A percentile compares a stretch with the other conserved stretches of the same genome.
These are phyloP conservation scores for Oceanodroma leucorhoa DNA, from an alignment of 2,797 vertebrate species.

Conservation along the genomic window DNA sequence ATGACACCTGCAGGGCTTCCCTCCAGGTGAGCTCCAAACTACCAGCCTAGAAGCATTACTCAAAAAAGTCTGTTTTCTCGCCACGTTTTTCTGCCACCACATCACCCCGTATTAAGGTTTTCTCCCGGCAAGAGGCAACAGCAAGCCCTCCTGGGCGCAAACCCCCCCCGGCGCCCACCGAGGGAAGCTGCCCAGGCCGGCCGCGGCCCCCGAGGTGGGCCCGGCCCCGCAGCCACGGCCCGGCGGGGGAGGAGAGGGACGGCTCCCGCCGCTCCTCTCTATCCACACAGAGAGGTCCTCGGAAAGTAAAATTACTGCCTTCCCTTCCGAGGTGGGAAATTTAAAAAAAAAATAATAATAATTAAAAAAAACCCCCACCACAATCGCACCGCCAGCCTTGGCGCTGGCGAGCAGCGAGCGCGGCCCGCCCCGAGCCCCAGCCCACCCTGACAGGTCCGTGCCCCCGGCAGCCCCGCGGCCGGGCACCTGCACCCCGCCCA, in stretches of 20 bases:
- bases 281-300: not conserved
- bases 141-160: not conserved
- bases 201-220: not conserved
- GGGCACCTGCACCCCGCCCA: not conserved
- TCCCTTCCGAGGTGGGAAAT: slow-evolving; percentile 5
- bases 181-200: not conserved
- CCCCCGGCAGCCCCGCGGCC: not conserved
- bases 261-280: not conserved
- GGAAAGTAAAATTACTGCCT: not conserved
- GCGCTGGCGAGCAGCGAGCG: not conserved
- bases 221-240: too few relatives aligned
- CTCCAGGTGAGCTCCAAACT: not conserved
- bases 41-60: rapidly evolving
- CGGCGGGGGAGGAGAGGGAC: too few relatives aligned
- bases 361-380: not conserved
- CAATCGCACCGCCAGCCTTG: not conserved
- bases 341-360: not conserved
- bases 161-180: too few relatives aligned
- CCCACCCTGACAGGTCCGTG: not conserved
- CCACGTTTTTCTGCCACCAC: rapidly evolving
- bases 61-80: not conserved
- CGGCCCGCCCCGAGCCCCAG: not conserved
- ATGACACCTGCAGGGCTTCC: not conserved
- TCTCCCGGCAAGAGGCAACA: not conserved
- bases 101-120: not conserved